phyloP scores from a whole-genome alignment of 2,888 invertebrate species.

The Xiphydria camelus region DNA sequence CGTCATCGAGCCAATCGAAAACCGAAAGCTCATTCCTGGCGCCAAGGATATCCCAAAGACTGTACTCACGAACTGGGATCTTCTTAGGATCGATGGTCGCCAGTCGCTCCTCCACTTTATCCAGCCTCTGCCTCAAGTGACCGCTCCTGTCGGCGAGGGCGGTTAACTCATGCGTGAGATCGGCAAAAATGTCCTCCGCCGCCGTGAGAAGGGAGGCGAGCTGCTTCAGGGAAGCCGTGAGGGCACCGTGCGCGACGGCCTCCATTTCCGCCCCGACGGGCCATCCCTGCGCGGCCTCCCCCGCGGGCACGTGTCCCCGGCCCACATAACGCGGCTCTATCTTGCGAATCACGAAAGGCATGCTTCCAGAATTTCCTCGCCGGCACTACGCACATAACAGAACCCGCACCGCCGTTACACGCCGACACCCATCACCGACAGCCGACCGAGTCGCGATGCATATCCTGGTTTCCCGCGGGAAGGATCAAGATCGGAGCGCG shows the following conservation, averaged over 20 bases:
- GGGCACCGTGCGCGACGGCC: slow-evolving; percentile 83
- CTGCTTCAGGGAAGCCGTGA: slow-evolving; percentile 83
- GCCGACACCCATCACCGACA: too few relatives aligned
- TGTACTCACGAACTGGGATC: slow-evolving; percentile 94
- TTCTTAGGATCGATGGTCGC: slow-evolving; percentile 81
- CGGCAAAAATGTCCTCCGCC: slow-evolving; percentile 85
- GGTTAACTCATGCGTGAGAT: slow-evolving; percentile 76
- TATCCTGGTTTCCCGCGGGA: too few relatives aligned
- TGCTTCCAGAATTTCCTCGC: slow-evolving; percentile 42
- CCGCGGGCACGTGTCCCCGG: slow-evolving; percentile 74
- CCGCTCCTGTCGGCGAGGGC: slow-evolving; percentile 75
- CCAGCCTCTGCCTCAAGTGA: slow-evolving; percentile 70
- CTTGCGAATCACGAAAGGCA: slow-evolving; percentile 87
- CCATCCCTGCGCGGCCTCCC: slow-evolving; percentile 80
- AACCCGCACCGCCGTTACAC: too few relatives aligned
- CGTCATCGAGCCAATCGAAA: too few relatives aligned
- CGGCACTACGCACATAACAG: slow-evolving; percentile 3
- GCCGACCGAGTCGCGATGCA: too few relatives aligned
- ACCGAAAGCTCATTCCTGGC: too few relatives aligned
- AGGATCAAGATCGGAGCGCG: too few relatives aligned
- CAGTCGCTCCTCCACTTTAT: slow-evolving; percentile 72
- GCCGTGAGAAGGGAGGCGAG: slow-evolving; percentile 81
- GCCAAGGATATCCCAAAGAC: too few relatives aligned
- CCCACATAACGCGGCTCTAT: slow-evolving; percentile 82
- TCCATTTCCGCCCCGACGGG: slow-evolving; percentile 82